Base-by-base conservation (phyloP, 2,113 vertebrate genomes). In the Oryzias woworae region DNA sequence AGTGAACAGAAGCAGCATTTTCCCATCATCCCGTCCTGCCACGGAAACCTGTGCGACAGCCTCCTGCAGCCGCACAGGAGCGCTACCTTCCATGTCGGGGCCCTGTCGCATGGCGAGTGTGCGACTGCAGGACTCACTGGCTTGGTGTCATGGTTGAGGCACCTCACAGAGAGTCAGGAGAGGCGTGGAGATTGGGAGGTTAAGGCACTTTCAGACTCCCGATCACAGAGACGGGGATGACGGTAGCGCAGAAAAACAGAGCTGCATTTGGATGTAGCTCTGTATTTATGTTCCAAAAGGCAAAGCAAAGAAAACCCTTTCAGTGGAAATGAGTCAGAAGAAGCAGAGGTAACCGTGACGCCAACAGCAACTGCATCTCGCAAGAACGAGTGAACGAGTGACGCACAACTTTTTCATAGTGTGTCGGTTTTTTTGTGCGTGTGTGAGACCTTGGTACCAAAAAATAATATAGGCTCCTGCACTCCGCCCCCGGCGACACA, bases 131-230 rank as follows among this genome's bases (percentile, higher is more conserved):
- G 52, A 60, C 59, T 62, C 66, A 41, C 62, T 45, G 58, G 60
- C n/a, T 51, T 20, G 63, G 76, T 54, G 61, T 68, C 54, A 64
- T 63, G 14, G 42, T 59, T 51, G 66, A 22, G 20, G 66, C 59
- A 23, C 66, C 57, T 53, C 52, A 17, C 49, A n/a, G 20, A 56
- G 71, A 74, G 24, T 64, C 10, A 14, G 47, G 61, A 2, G 24
- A 28, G 65, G 24, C 50, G 28, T 42, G 31, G 65, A 31, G 17
- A 72, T 85, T 73, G 75, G 84, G 84, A 87, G 87, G 81, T 88
- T 93, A 93, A 95, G 95, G 95, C 95, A 95, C 95, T 95, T 93
- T 78, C 87, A 83, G 92, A 92, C 90, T 92, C 91, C 87, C 86
- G 81, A 85, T 59, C 66, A 54, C n/a, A 56, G 59, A 53, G 56